A percentile compares a stretch with the other conserved stretches of the same genome.
Evolutionary conservation across 1,140 invertebrate species (phyloP).

Genomic region (Pinna nobilis): DNA sequence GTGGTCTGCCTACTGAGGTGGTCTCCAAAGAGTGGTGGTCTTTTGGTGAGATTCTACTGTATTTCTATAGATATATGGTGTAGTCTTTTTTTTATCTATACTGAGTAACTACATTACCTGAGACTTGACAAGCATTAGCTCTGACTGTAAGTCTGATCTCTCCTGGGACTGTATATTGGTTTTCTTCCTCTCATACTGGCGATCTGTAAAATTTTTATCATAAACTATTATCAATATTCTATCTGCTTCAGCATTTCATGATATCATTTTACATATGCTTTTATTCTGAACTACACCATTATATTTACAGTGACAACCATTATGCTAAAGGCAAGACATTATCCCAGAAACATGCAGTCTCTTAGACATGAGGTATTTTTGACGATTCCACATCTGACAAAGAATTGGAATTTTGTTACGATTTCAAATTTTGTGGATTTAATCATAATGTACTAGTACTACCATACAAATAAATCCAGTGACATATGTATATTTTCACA

Average conservation of each 20-base stretch:
- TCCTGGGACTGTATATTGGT: slow-evolving; percentile 39
- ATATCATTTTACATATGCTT: background rate
- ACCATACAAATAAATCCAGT: too few relatives aligned
- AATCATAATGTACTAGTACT: too few relatives aligned
- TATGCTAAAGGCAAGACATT: too few relatives aligned
- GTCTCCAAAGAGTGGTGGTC: background rate
- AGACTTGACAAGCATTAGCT: slow-evolving; percentile 48
- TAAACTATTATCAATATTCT: background rate
- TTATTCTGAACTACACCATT: background rate
- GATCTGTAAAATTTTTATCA: slow-evolving; percentile 44
- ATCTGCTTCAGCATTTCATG: too few relatives aligned
- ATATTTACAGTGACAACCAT: too few relatives aligned
- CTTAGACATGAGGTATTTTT: too few relatives aligned
- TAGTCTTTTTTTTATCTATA: background rate
- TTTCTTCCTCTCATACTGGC: slow-evolving; percentile 57
- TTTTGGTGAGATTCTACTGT: too few relatives aligned
- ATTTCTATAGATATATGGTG: background rate
- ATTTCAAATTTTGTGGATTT: background rate
- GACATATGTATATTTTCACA: background rate
- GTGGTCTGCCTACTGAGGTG: too few relatives aligned
- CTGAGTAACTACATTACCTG: slow-evolving; percentile 30
- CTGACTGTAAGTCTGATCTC: slow-evolving; percentile 53
- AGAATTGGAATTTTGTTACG: too few relatives aligned
- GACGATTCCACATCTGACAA: too few relatives aligned
- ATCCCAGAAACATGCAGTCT: too few relatives aligned